These are phyloP conservation scores for Trissonchulus sp. DNA, from an alignment of 2,888 invertebrate species.

Conservation along the genomic window DNA sequence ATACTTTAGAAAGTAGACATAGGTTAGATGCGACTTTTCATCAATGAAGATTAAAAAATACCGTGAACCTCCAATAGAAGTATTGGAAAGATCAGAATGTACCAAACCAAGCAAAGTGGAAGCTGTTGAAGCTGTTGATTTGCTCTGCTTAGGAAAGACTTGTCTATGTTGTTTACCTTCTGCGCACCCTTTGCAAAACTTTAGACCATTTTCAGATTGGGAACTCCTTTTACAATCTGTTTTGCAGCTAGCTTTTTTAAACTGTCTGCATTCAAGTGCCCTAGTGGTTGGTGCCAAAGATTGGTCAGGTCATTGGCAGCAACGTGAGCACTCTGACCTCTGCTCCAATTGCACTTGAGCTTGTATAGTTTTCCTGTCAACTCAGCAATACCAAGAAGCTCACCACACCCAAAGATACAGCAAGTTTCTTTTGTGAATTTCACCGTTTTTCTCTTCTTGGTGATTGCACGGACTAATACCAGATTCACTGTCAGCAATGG, in stretches of 20 bases:
- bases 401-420: not conserved
- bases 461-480: not conserved
- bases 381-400: constrained; percentile 1
- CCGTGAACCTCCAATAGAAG: not conserved
- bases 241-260: not conserved
- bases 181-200: not conserved
- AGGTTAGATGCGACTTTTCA: not conserved
- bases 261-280: not conserved
- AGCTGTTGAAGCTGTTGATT: not conserved
- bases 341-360: not conserved
- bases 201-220: not conserved
- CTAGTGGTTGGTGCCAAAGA: not conserved
- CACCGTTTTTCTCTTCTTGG: not conserved
- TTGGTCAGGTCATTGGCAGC: not conserved
- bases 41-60: not conserved
- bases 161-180: not conserved
- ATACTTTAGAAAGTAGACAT: constrained; percentile 9
- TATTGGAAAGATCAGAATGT: not conserved
- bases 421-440: not conserved
- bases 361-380: constrained; percentile 4
- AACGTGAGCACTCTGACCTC: not conserved
- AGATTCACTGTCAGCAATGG: not conserved
- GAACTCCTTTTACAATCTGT: not conserved
- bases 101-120: not conserved
- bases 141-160: not conserved